A percentile compares a stretch with the other conserved stretches of the same genome.
Conservation (phyloP, 2,888 invertebrate genomes). For the Punctoribates punctum region DNA sequence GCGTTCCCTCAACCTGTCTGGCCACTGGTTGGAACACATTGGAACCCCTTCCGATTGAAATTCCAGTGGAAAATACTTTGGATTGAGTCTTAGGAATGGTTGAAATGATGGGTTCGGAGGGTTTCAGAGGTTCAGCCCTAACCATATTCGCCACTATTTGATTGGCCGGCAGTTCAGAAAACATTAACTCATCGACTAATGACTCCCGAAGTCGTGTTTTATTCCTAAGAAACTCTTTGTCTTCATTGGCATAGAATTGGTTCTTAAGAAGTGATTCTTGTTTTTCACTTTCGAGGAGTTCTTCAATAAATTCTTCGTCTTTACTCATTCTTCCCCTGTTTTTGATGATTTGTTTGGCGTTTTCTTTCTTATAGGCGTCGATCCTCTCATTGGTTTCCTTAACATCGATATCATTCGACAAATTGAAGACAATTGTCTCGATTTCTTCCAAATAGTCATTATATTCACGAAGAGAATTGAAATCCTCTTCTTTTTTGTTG, state of each 20-base stretch:
- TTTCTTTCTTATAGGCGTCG: conserved; percentile 84
- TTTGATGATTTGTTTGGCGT: conserved; percentile 60
- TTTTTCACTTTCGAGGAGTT: conserved; percentile 66
- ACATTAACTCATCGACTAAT: conserved; percentile 90
- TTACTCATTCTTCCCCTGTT: conserved; percentile 58
- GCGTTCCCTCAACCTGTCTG: conserved; percentile 60
- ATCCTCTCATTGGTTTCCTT: conserved; percentile 82
- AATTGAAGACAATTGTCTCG: conserved; percentile 83
- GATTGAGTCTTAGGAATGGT: conserved; percentile 44
- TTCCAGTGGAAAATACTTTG: conserved; percentile 73
- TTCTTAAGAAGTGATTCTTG: conserved; percentile 68
- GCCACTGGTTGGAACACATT: conserved; percentile 67
- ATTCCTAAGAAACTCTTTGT: conserved; percentile 47
- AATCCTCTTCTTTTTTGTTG: conserved; percentile 94
- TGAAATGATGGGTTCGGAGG: not conserved
- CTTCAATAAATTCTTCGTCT: conserved; percentile 81
- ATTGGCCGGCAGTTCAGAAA: conserved; percentile 82
- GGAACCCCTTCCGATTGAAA: conserved; percentile 69
- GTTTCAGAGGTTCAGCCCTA: conserved; percentile 49
- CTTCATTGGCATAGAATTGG: conserved; percentile 49
- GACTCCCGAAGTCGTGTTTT: conserved; percentile 73
- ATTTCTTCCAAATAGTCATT: conserved; percentile 96
- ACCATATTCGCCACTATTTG: conserved; percentile 79
- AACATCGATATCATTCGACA: conserved; percentile 82
- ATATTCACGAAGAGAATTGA: conserved; percentile 72